Base-by-base conservation (phyloP, 2,888 invertebrate genomes). In the Dicranocentrus wangi region DNA sequence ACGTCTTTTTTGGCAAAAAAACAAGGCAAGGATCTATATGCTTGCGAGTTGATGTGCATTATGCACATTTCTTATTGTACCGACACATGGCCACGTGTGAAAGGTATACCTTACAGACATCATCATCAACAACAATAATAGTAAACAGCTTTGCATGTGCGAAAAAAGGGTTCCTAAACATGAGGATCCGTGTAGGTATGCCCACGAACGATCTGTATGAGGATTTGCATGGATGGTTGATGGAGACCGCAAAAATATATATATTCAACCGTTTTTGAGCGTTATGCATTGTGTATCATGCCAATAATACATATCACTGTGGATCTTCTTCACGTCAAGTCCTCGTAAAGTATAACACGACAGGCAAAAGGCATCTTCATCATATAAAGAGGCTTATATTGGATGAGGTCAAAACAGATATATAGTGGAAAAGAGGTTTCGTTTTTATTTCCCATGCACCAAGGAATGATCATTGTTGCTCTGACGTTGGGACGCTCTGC, bases 31-130 rank as follows among this genome's bases (percentile, higher is more conserved):
- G 47, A 25, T 51, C 28, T 27, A 27, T 27, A n/a, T 60, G 1
- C n/a, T 10, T 15, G 10, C 7, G 2, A 27, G 19, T 47, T 60
- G 21, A 42, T 55, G 58, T 39, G 53, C 55, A 39, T 55, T 53
- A 60, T 70, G 58, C 58, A 55, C 69, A 55, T 69, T 69, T 58
- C 47, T 39, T 71, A 25, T 15, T 19, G 25, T 60, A 43, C 72
- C 63, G 73, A 73, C 63, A 63, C 73, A 71, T 47, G 73, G 73
- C 73, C 75, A 75, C 66, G 75, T 75, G 75, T 65, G 65, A 75
- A 75, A 75, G 66, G 66, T 42, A 53, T 60, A 42, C 51, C 32
- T 7, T 32, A 32, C 3, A 32, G 47, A 47, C 28, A 70, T 8
- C n/a, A n/a, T n/a, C n/a, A n/a, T n/a, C n/a, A n/a, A n/a, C n/a